Evolutionary conservation across 1,140 invertebrate species (phyloP), one percentile per base, ranked within the genome.

Genomic region (Reticulitermes speratus): DNA sequence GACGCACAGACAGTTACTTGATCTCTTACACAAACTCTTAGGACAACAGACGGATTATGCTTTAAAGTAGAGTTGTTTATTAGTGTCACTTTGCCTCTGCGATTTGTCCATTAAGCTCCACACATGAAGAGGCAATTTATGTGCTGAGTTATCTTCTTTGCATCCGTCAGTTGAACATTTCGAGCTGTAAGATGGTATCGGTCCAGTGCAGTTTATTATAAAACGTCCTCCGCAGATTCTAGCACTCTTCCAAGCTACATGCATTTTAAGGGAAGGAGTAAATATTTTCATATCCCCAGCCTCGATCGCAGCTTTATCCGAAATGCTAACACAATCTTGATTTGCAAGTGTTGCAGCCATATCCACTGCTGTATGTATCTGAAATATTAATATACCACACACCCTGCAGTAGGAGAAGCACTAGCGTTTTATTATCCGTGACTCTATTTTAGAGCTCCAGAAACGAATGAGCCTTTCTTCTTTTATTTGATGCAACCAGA

Each of bases 311-410:
- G 65, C n/a, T n/a, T 75, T 25, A 75, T 75, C 65, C 25, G 65
- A 75, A 75, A n/a, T 75, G n/a, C 65, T 25, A 75, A 75, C 65
- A 75, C 65, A 75, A 30, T 75, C 65, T 30, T 30, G 65, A 75
- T 75, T 75, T 75, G 65, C 65, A 30, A 75, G 25, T 30, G 9
- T 25, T 30, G n/a, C 65, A 75, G n/a, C 8, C 25, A 75, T 25
- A n/a, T 55, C 52, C 52, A 75, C 8, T 9, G 16, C 59, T 65
- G 59, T 75, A 16, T 75, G n/a, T 30, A 75, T 75, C n/a, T 75
- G 65, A 75, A 75, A 75, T 65, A 65, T 65, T 65, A 65, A 65
- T 65, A 65, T 65, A 65, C 12, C 12, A 23, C 12, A 65, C 16
- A 75, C 30, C 65, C 65, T 75, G 65, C 65, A 75, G 25, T 30